A percentile compares a stretch with the other conserved stretches of the same genome.
Conservation (phyloP, 2,113 vertebrate species). For the Furnarius figulus region DNA sequence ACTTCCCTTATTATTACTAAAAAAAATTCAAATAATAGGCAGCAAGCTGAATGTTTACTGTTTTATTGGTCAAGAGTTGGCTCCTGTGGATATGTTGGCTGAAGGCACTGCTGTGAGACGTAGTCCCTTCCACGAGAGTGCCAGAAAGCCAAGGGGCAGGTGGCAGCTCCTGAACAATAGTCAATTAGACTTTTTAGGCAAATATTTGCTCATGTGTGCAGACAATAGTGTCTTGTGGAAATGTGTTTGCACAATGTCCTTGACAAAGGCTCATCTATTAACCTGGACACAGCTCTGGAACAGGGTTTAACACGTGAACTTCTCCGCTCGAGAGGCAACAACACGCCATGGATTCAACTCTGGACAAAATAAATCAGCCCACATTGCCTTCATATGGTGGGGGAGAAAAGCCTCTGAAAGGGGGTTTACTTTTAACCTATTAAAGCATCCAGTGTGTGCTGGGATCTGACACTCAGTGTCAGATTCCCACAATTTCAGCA, state of each 20-base stretch:
- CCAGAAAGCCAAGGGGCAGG: slow-evolving; percentile 44
- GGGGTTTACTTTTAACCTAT: not conserved
- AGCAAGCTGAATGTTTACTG: slow-evolving; percentile 31
- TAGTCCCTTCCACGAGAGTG: not conserved
- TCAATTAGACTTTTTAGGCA: slow-evolving; percentile 35
- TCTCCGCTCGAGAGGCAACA: not conserved
- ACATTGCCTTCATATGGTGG: not conserved
- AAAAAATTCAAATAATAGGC: not conserved
- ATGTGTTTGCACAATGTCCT: slow-evolving; percentile 46
- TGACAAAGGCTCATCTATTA: slow-evolving; percentile 17
- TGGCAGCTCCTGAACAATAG: slow-evolving; percentile 38
- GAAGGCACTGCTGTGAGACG: not conserved
- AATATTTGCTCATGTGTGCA: slow-evolving; percentile 27
- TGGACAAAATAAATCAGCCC: not conserved
- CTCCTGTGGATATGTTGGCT: not conserved
- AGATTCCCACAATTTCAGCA: not conserved
- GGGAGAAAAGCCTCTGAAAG: not conserved
- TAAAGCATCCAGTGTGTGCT: not conserved
- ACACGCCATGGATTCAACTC: not conserved
- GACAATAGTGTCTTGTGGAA: slow-evolving; percentile 57
- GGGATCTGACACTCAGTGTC: not conserved
- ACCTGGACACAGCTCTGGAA: slow-evolving; percentile 7
- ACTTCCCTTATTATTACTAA: slow-evolving; percentile 2
- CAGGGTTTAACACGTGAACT: not conserved
- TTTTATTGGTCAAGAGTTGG: slow-evolving; percentile 30